Percentiles rank a stretch among this genome's conserved stretches.
These are phyloP conservation scores for Radopholus similis DNA, from an alignment of 1,140 invertebrate species.

Conservation along the genomic window DNA sequence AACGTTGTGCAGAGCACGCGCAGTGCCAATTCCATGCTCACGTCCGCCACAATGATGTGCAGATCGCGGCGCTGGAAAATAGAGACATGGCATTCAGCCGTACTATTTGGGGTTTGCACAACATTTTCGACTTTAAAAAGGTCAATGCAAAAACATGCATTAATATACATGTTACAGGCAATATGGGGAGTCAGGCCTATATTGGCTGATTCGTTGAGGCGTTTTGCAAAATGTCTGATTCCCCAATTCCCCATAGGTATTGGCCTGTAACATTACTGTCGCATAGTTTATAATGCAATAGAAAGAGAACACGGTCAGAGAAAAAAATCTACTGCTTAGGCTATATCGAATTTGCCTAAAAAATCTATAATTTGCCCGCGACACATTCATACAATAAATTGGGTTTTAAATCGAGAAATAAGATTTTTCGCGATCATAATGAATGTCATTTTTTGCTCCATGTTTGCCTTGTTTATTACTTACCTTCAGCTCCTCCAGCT, in stretches of 20 bases:
- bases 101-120: no score
- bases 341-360: no score
- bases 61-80: slow-evolving; percentile 72
- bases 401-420: not conserved
- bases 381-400: no score
- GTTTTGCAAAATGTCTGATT: not conserved
- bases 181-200: no score
- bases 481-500: slow-evolving; percentile 76
- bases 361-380: no score
- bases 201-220: no score
- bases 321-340: no score
- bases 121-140: no score
- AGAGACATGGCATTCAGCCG: not conserved
- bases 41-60: slow-evolving; percentile 90
- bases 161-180: no score
- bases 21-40: slow-evolving; percentile 87
- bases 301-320: slow-evolving; percentile 6
- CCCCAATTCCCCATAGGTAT: not conserved
- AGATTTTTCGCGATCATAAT: not conserved
- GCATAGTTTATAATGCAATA: no score
- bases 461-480: not conserved
- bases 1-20: slow-evolving; percentile 83
- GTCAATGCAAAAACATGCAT: no score
- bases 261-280: no score
- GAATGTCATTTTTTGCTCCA: not conserved